Evolutionary conservation across 1,140 invertebrate genomes (phyloP), one percentile per base, ranked within the genome.

Genomic region (Heliconius hermathena): DNA sequence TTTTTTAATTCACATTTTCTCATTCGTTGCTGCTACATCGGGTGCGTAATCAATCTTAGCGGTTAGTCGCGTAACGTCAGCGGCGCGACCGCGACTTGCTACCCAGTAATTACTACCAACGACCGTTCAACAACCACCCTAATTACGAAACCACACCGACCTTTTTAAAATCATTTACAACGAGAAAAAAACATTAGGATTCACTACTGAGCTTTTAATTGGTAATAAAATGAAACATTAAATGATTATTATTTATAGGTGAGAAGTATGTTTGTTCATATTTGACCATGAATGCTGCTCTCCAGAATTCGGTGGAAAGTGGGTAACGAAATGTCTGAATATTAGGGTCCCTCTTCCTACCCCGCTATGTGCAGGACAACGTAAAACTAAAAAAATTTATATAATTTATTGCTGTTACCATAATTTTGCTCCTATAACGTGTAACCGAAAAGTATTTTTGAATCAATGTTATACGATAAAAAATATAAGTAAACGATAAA

Each of bases 91-190:
- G 77, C 82, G 71, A 78, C 81, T 78, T 76, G 76, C 84, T 76
- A 78, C 81, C 82, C 81, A 78, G 75, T 82, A 81, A 83, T 83
- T 83, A 82, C 80, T 78, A 49, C 72, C 77, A 72, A 73, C 82
- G 49, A 76, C 76, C 80, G 60, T 81, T 84, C 84, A 89, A 90
- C 82, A 46, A 76, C 76, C 80, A 73, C 82, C 85, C 84, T 90
- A 90, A 90, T 90, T 90, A 84, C 86, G 9, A 86, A n/a, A 86
- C 87, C 83, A 82, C 85, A 84, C 73, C 60, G 66, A 72, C 54
- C 80, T 78, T 74, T 81, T 81, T 81, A 77, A 78, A 72, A 77
- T 54, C 79, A 72, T 78, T 77, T 77, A 38, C 70, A 77, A 72
- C 70, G 76, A 77, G 76, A 70, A 79, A 79, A 57, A 79, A 79